Base-by-base conservation (phyloP, 2,113 vertebrate genomes). In the Bos taurus region DNA sequence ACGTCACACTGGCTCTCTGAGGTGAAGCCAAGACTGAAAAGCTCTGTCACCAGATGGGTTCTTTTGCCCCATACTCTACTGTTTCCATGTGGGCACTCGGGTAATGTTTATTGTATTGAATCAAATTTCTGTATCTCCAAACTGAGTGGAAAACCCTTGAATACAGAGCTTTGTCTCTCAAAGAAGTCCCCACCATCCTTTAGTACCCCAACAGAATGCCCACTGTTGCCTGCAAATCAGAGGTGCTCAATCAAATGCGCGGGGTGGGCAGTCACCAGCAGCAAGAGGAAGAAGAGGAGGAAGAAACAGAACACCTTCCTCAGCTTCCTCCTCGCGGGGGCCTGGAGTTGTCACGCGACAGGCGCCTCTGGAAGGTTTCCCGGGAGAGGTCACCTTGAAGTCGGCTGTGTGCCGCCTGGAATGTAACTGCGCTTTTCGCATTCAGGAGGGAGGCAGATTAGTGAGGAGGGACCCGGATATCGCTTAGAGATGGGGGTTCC, bases 381-480 rank as follows among this genome's bases (percentile, higher is more conserved):
- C 16, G 1, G 12, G 30, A 92, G 25, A 52, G 40, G 21, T 52
- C 62, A 1, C 52, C 50, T 28, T 56, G 54, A 83, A 71, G 50
- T 30, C 5, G 54, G 13, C 5, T 23, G 4, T n/a, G 16, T 2
- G 2, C 5, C 3, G 0, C 30, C 80, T 23, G 10, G 26, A 52
- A 74, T 3, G 0, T 28, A 25, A 40, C 67, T 23, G 19, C 11
- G 33, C n/a, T 64, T 78, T 87, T 59, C 9, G 7, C 30, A 60
- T 25, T 48, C 19, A 43, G 90, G 23, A 90, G 8, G 36, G 5
- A 86, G 82, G 60, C 40, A 6, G n/a, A 10, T 1, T 6, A 21
- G 48, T 43, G 36, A 89, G 64, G 36, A n/a, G 9, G 43, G 36
- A n/a, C 11, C 1, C 7, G 1, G 64, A 48, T 36, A 7, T 0